Evolutionary conservation across 1,140 invertebrate genomes (phyloP).

Genomic region (Anastatus disparis): DNA sequence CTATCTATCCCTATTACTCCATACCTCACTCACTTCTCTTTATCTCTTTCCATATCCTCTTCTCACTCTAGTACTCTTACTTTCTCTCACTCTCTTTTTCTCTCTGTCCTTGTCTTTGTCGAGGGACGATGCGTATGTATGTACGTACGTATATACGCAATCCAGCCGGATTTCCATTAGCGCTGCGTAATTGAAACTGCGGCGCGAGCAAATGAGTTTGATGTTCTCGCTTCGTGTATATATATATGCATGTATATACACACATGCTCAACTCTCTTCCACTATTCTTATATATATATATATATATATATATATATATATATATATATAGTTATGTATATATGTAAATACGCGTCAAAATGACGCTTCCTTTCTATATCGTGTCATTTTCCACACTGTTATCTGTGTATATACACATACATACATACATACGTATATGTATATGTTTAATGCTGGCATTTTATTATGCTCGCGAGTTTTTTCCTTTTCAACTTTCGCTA

Average conservation of each 20-base stretch:
- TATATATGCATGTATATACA: background rate
- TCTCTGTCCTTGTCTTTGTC: too few species aligned
- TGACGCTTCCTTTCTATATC: background rate
- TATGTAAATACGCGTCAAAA: background rate
- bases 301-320: too few species aligned
- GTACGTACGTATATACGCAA: background rate
- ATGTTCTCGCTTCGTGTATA: constrained; percentile 6
- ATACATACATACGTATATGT: too few species aligned
- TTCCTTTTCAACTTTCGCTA: background rate
- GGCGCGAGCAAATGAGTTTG: constrained; percentile 41
- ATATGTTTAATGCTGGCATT: background rate
- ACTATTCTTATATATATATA: too few species aligned
- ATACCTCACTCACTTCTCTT: too few species aligned
- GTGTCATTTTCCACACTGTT: background rate
- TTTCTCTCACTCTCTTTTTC: too few species aligned
- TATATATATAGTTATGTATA: too few species aligned
- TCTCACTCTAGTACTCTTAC: too few species aligned
- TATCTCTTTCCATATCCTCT: too few species aligned
- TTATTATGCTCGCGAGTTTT: background rate
- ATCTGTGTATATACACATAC: too few species aligned
- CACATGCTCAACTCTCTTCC: background rate
- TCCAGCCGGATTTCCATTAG: constrained; percentile 41
- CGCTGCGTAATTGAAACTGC: constrained; percentile 43
- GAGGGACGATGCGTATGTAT: background rate
- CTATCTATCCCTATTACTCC: background rate